Percentiles rank a stretch among this genome's conserved stretches.
Conservation (phyloP, 1,140 invertebrate genomes). For the Camponotus pennsylvanicus region DNA sequence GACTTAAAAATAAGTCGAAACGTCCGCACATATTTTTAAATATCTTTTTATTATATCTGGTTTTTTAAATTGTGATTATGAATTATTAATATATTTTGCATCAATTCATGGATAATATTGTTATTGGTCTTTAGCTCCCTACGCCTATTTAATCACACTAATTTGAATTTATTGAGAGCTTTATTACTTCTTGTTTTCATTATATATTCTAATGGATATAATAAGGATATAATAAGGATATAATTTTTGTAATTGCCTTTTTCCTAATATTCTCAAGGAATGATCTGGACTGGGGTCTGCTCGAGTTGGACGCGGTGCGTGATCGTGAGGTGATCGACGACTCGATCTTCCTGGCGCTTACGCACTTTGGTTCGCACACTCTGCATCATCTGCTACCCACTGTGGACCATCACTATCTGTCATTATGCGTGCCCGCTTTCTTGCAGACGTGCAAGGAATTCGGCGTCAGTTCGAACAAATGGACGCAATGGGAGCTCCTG, state of each 20-base stretch:
- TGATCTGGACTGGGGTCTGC: constrained; percentile 92
- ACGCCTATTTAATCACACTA: too few relatives aligned
- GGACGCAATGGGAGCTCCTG: constrained; percentile 88
- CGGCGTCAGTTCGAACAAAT: constrained; percentile 86
- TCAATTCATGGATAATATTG: too few relatives aligned
- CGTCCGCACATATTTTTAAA: too few relatives aligned
- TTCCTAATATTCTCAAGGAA: constrained; percentile 78
- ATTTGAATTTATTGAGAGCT: too few relatives aligned
- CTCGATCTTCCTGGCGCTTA: constrained; percentile 89
- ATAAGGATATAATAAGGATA: background rate
- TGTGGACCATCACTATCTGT: constrained; percentile 91
- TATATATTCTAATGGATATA: background rate
- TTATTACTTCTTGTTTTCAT: too few relatives aligned
- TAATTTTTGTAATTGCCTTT: background rate
- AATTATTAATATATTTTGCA: too few relatives aligned
- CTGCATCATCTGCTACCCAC: constrained; percentile 95
- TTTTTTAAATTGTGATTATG: too few relatives aligned
- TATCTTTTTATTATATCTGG: too few relatives aligned
- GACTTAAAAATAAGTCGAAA: too few relatives aligned
- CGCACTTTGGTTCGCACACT: constrained; percentile 92
- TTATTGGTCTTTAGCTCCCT: too few relatives aligned
- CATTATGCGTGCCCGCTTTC: constrained; percentile 89
- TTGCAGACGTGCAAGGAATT: constrained; percentile 91
- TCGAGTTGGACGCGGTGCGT: constrained; percentile 91
- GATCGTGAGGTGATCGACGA: constrained; percentile 91